Percentiles rank a stretch among this genome's conserved stretches.
These are phyloP conservation scores for Caerostris extrusa DNA, from an alignment of 1,140 invertebrate genomes.

Conservation along the genomic window DNA sequence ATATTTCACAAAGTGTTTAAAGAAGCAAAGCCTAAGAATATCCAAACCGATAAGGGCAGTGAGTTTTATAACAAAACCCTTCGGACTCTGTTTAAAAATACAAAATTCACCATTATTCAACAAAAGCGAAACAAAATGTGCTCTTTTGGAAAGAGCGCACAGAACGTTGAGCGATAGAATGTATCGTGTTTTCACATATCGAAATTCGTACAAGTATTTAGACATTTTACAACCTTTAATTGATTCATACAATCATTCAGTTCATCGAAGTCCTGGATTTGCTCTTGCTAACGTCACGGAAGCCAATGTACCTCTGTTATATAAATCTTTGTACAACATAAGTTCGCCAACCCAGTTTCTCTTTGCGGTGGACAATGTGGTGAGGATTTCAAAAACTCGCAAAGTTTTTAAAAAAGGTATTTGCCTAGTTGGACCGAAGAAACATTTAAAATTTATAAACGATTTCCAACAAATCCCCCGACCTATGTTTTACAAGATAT, in stretches of 20 bases:
- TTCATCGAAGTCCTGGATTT: neutral
- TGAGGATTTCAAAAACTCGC: neutral
- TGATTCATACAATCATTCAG: neutral
- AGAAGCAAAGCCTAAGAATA: neutral
- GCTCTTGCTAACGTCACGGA: neutral
- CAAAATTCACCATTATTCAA: neutral
- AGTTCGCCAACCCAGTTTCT: neutral
- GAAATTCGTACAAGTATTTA: neutral
- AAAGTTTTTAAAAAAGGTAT: constrained; percentile 13
- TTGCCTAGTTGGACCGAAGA: neutral
- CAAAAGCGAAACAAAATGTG: neutral
- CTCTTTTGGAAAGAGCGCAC: neutral
- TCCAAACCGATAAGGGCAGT: neutral
- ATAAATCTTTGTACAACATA: constrained; percentile 10
- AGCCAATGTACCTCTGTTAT: neutral
- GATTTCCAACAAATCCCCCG: neutral
- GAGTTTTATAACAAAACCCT: neutral
- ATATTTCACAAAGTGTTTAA: neutral
- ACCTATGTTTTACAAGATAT: neutral
- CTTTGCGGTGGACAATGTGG: neutral
- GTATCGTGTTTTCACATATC: neutral
- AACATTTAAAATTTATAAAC: neutral
- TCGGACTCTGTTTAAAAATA: neutral
- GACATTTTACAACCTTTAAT: neutral
- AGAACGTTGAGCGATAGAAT: neutral